Evolutionary conservation across 2,888 invertebrate genomes (phyloP).

Genomic region (Deilephila elpenor): DNA sequence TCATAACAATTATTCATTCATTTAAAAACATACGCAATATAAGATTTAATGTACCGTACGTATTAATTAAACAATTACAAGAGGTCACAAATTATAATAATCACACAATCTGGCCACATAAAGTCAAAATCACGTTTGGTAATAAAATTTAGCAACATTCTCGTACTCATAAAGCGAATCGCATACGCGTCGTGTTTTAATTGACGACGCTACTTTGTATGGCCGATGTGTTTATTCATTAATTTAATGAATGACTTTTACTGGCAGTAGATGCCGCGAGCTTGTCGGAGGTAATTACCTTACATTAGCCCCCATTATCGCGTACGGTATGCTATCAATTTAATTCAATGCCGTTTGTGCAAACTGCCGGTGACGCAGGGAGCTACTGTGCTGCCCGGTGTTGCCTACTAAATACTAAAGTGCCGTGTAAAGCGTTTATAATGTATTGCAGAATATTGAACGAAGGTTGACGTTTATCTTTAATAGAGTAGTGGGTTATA

Average conservation of each 20-base stretch:
- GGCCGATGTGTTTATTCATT: slow-evolving; percentile 66
- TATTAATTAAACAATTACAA: slow-evolving; percentile 7
- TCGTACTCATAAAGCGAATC: slow-evolving; percentile 22
- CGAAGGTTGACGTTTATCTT: background rate
- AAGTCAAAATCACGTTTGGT: slow-evolving; percentile 13
- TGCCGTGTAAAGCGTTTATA: background rate
- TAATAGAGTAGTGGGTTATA: background rate
- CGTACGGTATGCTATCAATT: slow-evolving; percentile 63
- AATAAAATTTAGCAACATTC: slow-evolving; percentile 21
- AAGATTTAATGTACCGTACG: background rate
- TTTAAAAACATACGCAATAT: background rate
- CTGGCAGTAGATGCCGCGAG: slow-evolving; percentile 38
- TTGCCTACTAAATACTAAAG: background rate
- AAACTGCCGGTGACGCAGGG: slow-evolving; percentile 49
- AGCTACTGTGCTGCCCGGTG: slow-evolving; percentile 44
- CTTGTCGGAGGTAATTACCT: slow-evolving; percentile 59
- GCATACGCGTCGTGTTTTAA: slow-evolving; percentile 36
- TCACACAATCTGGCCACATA: background rate
- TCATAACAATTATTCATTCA: background rate
- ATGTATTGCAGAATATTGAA: background rate
- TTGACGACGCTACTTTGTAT: slow-evolving; percentile 45
- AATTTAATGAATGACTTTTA: slow-evolving; percentile 61
- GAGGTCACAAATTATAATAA: background rate
- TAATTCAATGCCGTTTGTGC: slow-evolving; percentile 70
- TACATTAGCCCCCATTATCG: slow-evolving; percentile 67